Base-by-base conservation (phyloP, 2,797 vertebrate genomes). In the Zalophus californianus region DNA sequence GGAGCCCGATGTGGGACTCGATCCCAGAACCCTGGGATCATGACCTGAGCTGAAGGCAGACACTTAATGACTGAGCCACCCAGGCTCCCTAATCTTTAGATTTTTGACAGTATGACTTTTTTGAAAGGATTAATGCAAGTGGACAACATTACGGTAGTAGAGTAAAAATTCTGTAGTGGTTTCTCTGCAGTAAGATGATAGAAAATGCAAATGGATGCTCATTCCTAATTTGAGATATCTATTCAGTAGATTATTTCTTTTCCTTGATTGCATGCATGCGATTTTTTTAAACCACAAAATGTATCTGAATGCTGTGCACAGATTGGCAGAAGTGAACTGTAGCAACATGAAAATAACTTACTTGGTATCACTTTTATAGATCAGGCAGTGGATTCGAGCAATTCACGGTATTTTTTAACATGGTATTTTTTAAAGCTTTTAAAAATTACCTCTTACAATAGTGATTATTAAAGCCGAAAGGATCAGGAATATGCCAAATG, bases 101-200 rank as follows among this genome's bases (percentile, higher is more conserved):
- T 90, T 90, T 96, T 97, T 86, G 13, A 50, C 35, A 87, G 14
- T 95, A 62, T 87, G 58, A 32, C 21, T 95, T 44, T 88, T 94
- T 94, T 82, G 44, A 99, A 98, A 99, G 99, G 99, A 99, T 99
- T 99, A 99, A 99, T 99, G 99, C 98, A 99, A 98, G 99, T 99
- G 99, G 99, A 99, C 99, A 99, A 99, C 99, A 99, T 99, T 99
- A 98, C 98, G 99, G 98, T 99, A 99, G 98, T 99, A 99, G 99
- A 99, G 56, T 98, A 72, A 95, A 98, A 99, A 99, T 98, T 99
- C 98, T 99, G 98, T 98, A 99, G 99, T 98, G 98, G 96, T 98
- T 99, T 99, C 99, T 99, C 98, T 98, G 96, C 97, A 98, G 97
- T 98, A 98, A 98, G 99, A 95, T 96, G 77, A 87, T 98, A 97